A percentile compares a stretch with the other conserved stretches of the same genome.
Conservation (phyloP, 2,113 vertebrate species). For the Rhodinocichla rosea region DNA sequence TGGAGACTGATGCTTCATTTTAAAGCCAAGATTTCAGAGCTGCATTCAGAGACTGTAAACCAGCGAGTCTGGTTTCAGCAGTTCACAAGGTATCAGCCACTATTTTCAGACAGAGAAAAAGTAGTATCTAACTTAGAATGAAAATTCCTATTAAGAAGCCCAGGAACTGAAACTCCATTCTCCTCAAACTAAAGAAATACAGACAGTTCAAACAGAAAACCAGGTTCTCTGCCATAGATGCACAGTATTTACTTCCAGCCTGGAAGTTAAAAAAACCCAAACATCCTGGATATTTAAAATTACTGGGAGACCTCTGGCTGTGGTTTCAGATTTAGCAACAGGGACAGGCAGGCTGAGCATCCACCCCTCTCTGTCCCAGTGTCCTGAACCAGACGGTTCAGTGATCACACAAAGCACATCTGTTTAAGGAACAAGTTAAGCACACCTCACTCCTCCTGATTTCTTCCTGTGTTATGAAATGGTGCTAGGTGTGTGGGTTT, state of each 20-base stretch:
- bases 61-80: neutral
- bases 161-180: neutral
- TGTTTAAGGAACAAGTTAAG: neutral
- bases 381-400: neutral
- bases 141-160: neutral
- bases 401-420: neutral
- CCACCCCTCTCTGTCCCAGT: neutral
- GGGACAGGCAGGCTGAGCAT: neutral
- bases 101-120: neutral
- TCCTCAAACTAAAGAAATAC: neutral
- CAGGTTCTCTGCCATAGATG: neutral
- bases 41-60: neutral
- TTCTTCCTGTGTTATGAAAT: neutral
- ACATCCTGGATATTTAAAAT: neutral
- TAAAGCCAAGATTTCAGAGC: neutral
- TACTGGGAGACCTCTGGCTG: neutral
- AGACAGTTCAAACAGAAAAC: neutral
- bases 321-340: neutral
- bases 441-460: neutral
- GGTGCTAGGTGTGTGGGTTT: neutral
- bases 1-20: neutral
- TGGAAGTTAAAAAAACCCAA: neutral
- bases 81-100: neutral
- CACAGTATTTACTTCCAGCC: neutral
- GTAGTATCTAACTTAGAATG: neutral